phyloP scores from a whole-genome alignment of 2,888 invertebrate genomes.

The Limenitis camilla region DNA sequence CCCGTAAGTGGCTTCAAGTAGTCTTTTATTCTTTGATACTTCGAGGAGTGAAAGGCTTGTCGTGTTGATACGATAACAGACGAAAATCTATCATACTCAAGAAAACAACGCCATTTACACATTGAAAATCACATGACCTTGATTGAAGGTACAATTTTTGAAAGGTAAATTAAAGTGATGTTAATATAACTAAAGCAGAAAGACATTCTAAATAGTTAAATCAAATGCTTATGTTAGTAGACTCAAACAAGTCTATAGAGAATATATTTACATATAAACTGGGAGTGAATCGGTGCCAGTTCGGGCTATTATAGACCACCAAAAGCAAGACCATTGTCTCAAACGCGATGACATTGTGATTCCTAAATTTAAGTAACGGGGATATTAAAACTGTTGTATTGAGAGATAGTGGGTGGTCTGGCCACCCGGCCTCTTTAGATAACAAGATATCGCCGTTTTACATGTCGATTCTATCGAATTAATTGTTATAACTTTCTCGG shows the following conservation, averaged over 20 bases:
- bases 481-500: slow-evolving; percentile 55
- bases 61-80: slow-evolving; percentile 8
- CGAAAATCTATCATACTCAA: slow-evolving; percentile 14
- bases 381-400: slow-evolving; percentile 35
- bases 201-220: too few relatives aligned
- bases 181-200: background rate
- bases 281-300: background rate
- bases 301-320: slow-evolving; percentile 8
- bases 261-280: slow-evolving; percentile 8
- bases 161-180: background rate
- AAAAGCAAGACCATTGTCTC: slow-evolving; percentile 17
- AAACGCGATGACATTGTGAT: slow-evolving; percentile 10
- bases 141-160: background rate
- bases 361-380: slow-evolving; percentile 36
- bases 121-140: background rate
- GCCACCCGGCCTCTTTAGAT: slow-evolving; percentile 46
- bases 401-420: slow-evolving; percentile 48
- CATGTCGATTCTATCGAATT: slow-evolving; percentile 56
- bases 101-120: background rate
- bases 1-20: slow-evolving; percentile 17
- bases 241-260: background rate
- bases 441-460: slow-evolving; percentile 44
- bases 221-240: background rate
- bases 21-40: slow-evolving; percentile 21
- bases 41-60: slow-evolving; percentile 18